These are phyloP conservation scores for Pseudocheirus occidentalis DNA, from an alignment of 2,797 vertebrate species.

Conservation along the genomic window DNA sequence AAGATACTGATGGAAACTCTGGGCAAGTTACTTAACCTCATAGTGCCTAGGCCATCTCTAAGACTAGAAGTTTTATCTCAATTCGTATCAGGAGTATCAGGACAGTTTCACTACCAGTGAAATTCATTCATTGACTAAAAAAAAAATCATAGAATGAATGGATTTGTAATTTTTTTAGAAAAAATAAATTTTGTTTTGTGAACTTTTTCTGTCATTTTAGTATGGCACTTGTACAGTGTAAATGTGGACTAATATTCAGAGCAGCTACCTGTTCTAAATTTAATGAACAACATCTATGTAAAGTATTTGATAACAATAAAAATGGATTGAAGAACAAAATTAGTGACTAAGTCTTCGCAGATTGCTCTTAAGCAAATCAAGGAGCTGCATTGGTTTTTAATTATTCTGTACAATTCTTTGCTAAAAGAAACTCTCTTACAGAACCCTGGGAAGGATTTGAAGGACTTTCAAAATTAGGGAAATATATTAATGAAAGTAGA, in stretches of 20 bases:
- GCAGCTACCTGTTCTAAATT: neutral
- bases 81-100: neutral
- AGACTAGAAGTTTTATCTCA: neutral
- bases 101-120: neutral
- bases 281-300: neutral
- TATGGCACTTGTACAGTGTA: neutral
- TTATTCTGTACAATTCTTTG: neutral
- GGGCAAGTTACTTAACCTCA: neutral
- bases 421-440: neutral
- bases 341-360: neutral
- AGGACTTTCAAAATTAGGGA: neutral
- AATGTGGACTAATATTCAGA: neutral
- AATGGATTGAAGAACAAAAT: neutral
- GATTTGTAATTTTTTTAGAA: neutral
- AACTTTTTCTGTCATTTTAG: neutral
- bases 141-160: neutral
- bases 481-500: neutral
- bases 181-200: neutral
- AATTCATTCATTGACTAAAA: neutral
- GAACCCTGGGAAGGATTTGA: neutral
- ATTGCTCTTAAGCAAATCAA: neutral
- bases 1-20: neutral
- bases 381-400: neutral
- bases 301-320: neutral
- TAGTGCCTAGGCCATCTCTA: neutral